These are phyloP conservation scores for Drosophila colorata DNA, from an alignment of 2,888 invertebrate genomes.

Conservation along the genomic window DNA sequence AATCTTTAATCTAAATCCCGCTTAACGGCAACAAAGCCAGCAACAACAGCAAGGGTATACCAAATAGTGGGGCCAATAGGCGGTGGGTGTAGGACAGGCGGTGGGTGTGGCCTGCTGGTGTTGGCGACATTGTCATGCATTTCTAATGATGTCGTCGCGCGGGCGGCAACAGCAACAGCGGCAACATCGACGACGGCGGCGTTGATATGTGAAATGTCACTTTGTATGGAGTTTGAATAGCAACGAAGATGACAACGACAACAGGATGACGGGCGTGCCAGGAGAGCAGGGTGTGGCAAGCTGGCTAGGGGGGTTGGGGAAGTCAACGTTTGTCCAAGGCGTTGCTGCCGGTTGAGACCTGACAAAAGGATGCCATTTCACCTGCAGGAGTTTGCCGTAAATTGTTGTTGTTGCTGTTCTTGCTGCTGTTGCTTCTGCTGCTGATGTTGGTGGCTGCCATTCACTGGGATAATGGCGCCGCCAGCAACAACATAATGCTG, in stretches of 20 bases:
- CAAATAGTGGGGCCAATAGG: conserved; percentile 18
- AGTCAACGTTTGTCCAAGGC: conserved; percentile 44
- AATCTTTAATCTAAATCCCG: conserved; percentile 82
- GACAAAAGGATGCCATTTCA: conserved; percentile 77
- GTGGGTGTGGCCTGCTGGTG: conserved; percentile 45
- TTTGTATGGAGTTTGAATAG: conserved; percentile 76
- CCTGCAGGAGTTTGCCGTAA: conserved; percentile 70
- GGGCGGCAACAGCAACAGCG: conserved; percentile 33
- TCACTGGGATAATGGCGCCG: conserved; percentile 61
- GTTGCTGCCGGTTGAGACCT: conserved; percentile 58
- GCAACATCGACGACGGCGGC: conserved; percentile 19
- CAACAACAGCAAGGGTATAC: conserved; percentile 11
- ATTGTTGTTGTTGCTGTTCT: conserved; percentile 59
- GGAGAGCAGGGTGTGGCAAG: neutral
- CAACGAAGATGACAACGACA: conserved; percentile 69
- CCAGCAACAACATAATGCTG: conserved; percentile 61
- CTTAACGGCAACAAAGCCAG: conserved; percentile 51
- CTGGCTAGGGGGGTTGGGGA: neutral
- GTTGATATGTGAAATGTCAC: conserved; percentile 81
- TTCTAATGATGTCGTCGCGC: conserved; percentile 77
- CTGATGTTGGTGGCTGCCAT: conserved; percentile 22
- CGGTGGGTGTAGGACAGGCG: conserved; percentile 5
- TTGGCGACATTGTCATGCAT: conserved; percentile 79
- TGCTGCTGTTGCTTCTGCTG: conserved; percentile 25
- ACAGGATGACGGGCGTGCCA: conserved; percentile 49